Base-by-base conservation (phyloP, 2,113 vertebrate genomes). In the Platycercus adscitus region DNA sequence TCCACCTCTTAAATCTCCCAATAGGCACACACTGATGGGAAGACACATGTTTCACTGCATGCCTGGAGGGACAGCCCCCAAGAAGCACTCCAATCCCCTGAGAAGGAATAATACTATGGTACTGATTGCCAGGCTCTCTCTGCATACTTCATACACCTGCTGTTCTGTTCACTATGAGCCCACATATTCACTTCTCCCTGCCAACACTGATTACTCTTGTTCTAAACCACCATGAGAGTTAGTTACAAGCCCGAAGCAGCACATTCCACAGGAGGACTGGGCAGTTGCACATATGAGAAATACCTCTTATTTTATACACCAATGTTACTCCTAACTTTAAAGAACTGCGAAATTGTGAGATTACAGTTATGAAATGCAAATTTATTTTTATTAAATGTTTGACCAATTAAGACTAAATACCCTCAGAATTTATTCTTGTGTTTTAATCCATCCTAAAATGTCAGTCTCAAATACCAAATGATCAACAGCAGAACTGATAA, bases 141-240 rank as follows among this genome's bases (percentile, higher is more conserved):
- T 20, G 15, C 1, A 1, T 56, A 49, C 25, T 29, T 81, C 24
- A 53, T 6, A 25, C n/a, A 21, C 0, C 0, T 23, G 70, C 23
- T 58, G 56, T 35, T 58, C 56, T 46, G 25, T 9, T 81, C 43
- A 13, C 63, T 7, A 21, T 10, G 18, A 47, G 21, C 21, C 21
- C 5, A 1, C 41, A 25, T 5, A 91, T 18, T 21, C 44, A 25
- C 37, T 56, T 71, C 61, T 76, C 35, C 35, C 39, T n/a, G 13
- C 13, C 81, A 68, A 16, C 15, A 10, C 7, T 28, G 29, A 68
- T 46, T 17, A 70, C 39, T 64, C 31, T 24, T 47, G 10, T 31
- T 35, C 52, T 37, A 93, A 94, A 89, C 8, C 28, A 83, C 53
- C 4, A 17, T 0, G 1, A 28, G 61, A 65, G 25, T 10, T 8